phyloP scores from a whole-genome alignment of 92 coral and sea anemone species.

The Actinernus sp. region DNA sequence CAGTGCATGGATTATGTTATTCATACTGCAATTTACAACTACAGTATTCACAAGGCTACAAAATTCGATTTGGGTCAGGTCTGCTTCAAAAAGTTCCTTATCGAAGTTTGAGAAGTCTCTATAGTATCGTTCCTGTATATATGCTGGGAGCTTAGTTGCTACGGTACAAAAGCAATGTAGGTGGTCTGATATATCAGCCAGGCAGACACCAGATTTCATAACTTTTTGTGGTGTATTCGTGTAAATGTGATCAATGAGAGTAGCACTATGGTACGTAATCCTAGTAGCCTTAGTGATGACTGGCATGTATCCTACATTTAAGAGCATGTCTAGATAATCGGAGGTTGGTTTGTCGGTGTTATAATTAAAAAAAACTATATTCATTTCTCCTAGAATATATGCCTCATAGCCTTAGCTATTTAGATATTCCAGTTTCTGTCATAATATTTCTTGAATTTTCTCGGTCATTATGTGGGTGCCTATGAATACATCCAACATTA shows the following conservation, averaged over 20 bases:
- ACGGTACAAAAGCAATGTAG: slow-evolving; percentile 60
- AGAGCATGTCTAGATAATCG: slow-evolving; percentile 25
- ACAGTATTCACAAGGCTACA: slow-evolving; percentile 10
- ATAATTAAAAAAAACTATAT: slow-evolving; percentile 24
- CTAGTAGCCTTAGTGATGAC: slow-evolving; percentile 33
- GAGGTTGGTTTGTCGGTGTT: slow-evolving; percentile 32
- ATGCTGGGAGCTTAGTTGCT: slow-evolving; percentile 26
- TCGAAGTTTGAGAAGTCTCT: slow-evolving; percentile 63
- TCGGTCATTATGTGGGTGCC: slow-evolving; percentile 29
- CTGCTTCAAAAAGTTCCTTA: slow-evolving; percentile 41
- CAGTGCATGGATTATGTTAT: slow-evolving; percentile 10
- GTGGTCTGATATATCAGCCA: slow-evolving; percentile 66
- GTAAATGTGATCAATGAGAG: slow-evolving; percentile 61
- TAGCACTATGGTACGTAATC: slow-evolving; percentile 44
- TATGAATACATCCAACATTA: slow-evolving; percentile 33
- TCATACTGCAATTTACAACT: slow-evolving; percentile 46
- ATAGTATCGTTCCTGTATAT: slow-evolving; percentile 34
- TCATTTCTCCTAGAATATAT: slow-evolving; percentile 24
- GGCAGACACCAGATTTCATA: slow-evolving; percentile 56
- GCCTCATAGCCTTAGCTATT: slow-evolving; percentile 22
- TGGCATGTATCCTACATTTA: slow-evolving; percentile 21
- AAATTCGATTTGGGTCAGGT: slow-evolving; percentile 45
- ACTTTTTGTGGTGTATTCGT: slow-evolving; percentile 59
- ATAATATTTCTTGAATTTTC: background rate
- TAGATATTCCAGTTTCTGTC: slow-evolving; percentile 5